These are phyloP conservation scores for Mus spicilegus DNA, from an alignment of 2,113 vertebrate genomes.

Conservation along the genomic window DNA sequence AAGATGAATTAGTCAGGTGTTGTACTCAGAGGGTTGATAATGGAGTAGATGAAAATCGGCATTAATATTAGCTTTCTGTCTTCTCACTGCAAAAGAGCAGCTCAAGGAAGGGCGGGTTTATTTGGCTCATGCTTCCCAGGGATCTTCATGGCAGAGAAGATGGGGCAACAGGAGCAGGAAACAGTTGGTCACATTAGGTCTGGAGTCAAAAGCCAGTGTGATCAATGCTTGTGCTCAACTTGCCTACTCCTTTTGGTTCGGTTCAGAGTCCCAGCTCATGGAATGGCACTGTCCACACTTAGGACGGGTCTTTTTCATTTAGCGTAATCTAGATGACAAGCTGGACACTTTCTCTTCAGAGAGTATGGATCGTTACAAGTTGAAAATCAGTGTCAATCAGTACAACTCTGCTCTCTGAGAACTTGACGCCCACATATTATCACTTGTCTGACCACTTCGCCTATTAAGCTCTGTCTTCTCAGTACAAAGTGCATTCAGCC, in stretches of 20 bases:
- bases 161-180: background rate
- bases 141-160: background rate
- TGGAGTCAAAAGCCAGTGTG: background rate
- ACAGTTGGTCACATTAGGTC: background rate
- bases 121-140: background rate
- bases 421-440: background rate
- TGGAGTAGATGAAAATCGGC: background rate
- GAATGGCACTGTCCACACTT: background rate
- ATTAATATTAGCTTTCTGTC: background rate
- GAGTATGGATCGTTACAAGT: background rate
- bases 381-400: background rate
- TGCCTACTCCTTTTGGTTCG: background rate
- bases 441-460: background rate
- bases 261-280: background rate
- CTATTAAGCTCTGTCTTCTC: background rate
- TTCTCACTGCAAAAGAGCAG: background rate
- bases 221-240: background rate
- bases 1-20: background rate
- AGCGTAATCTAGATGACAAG: background rate
- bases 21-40: background rate
- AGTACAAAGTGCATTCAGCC: too few relatives aligned
- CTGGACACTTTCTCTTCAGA: background rate
- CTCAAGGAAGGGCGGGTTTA: background rate
- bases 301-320: background rate
- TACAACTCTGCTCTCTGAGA: background rate